Conservation (phyloP, 2,797 vertebrate genomes). For the Astyanax mexicanus region DNA sequence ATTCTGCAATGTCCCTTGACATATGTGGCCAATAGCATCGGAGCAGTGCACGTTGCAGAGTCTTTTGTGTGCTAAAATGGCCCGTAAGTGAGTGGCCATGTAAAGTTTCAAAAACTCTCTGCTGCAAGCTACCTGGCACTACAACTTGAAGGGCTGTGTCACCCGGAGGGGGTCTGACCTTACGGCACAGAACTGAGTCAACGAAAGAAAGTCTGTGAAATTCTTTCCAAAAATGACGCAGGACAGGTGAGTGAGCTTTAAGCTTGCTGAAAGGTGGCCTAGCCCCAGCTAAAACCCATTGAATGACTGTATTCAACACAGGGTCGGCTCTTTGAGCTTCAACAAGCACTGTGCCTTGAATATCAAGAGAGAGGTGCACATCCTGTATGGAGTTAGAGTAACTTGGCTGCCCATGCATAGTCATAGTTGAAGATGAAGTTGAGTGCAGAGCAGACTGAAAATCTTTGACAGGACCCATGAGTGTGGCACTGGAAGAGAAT, state of each 20-base stretch:
- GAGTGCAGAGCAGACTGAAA: neutral
- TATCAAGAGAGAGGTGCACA: neutral
- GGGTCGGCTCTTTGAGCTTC: constrained; percentile 10
- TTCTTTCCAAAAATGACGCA: too few relatives aligned
- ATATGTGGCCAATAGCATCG: constrained; percentile 42
- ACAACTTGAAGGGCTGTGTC: constrained; percentile 25
- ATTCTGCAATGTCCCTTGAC: constrained; percentile 24
- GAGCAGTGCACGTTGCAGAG: constrained; percentile 21
- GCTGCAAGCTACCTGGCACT: constrained; percentile 15
- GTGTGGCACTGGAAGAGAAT: neutral
- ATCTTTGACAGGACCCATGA: neutral
- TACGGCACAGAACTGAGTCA: constrained; percentile 28
- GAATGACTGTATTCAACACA: neutral
- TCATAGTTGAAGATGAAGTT: too few relatives aligned
- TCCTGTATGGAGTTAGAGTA: neutral
- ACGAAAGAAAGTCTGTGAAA: constrained; percentile 25
- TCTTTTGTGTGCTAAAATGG: too few relatives aligned
- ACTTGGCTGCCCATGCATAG: neutral
- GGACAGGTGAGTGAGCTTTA: neutral
- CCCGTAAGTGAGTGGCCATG: constrained; percentile 34
- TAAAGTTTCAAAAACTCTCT: constrained; percentile 21
- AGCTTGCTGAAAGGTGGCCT: neutral
- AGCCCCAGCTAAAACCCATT: neutral
- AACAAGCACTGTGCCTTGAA: neutral
- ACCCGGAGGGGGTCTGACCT: constrained; percentile 40